Evolutionary conservation across 2,797 vertebrate species (phyloP).

Genomic region (Tympanoctomys barrerae): DNA sequence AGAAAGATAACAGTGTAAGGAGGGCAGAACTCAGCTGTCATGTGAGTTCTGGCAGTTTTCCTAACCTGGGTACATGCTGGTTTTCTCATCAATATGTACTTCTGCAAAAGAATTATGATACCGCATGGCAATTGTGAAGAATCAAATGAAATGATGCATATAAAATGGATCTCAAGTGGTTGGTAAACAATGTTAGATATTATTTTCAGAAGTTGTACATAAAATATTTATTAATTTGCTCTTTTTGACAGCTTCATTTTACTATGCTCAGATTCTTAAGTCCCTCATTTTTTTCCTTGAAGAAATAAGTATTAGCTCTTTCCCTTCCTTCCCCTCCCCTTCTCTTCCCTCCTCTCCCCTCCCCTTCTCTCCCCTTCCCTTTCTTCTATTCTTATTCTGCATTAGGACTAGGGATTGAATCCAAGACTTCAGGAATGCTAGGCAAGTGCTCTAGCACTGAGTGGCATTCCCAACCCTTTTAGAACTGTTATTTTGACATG

Average conservation of each 20-base stretch:
- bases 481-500: neutral
- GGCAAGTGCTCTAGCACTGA: neutral
- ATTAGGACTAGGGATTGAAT: neutral
- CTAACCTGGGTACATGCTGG: neutral
- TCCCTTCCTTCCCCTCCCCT: neutral
- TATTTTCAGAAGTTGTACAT: neutral
- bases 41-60: neutral
- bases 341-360: neutral
- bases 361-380: neutral
- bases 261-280: neutral
- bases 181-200: neutral
- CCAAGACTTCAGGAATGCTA: no score
- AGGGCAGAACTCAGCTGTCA: neutral
- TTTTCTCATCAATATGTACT: neutral
- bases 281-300: neutral
- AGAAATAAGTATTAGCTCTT: neutral
- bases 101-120: neutral
- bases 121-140: neutral
- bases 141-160: neutral
- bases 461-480: neutral
- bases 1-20: fast-evolving
- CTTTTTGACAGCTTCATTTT: neutral
- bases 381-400: neutral
- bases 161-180: neutral
- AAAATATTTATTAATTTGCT: slow-evolving; percentile 2